Evolutionary conservation across 2,888 invertebrate genomes (phyloP).

Genomic region (Aspidiotus rigidus): DNA sequence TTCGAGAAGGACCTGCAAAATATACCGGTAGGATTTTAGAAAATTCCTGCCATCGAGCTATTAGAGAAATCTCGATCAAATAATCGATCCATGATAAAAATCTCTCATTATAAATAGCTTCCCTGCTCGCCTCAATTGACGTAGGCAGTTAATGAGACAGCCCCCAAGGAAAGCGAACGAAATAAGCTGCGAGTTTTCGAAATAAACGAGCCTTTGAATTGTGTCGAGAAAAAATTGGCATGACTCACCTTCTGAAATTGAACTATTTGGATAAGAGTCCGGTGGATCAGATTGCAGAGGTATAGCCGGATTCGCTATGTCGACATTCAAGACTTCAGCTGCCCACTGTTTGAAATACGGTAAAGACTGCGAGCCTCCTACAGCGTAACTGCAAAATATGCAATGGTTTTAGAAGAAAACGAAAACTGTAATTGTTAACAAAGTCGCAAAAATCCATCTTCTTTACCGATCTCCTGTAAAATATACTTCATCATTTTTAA

Average conservation of each 20-base stretch:
- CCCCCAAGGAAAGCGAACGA: too few relatives aligned
- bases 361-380: conserved; percentile 50
- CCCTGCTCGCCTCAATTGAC: too few relatives aligned
- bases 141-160: too few relatives aligned
- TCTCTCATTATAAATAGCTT: too few relatives aligned
- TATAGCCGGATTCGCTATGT: conserved; percentile 45
- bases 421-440: neutral
- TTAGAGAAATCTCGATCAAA: too few relatives aligned
- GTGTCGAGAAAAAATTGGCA: neutral
- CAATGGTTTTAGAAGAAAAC: neutral
- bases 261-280: conserved; percentile 56
- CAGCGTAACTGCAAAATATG: conserved; percentile 57
- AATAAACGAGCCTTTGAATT: neutral
- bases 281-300: conserved; percentile 51
- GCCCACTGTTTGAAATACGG: conserved; percentile 79
- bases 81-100: too few relatives aligned
- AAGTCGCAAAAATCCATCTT: neutral
- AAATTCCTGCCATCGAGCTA: too few relatives aligned
- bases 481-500: conserved; percentile 54
- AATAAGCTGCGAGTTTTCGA: too few relatives aligned
- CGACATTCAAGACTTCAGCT: conserved; percentile 58
- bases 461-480: conserved; percentile 62
- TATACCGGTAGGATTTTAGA: too few relatives aligned
- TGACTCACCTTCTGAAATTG: conserved; percentile 47
- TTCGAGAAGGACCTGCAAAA: too few relatives aligned